A percentile compares a stretch with the other conserved stretches of the same genome.
These are phyloP conservation scores for Samia ricini DNA, from an alignment of 1,140 invertebrate genomes.

Conservation along the genomic window DNA sequence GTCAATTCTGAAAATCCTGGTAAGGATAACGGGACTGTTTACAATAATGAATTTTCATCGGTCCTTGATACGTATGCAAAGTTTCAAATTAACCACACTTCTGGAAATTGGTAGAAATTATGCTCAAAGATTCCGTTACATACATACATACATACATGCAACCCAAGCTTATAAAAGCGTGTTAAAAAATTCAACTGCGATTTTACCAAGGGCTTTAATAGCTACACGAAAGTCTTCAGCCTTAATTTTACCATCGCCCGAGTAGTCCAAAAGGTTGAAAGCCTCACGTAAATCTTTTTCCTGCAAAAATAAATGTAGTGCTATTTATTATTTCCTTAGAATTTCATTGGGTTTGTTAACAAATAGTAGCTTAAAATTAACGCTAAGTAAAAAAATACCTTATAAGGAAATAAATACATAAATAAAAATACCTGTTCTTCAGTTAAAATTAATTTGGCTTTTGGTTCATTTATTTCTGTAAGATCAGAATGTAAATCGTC, in stretches of 20 bases:
- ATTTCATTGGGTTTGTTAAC: background rate
- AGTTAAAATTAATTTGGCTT: constrained; percentile 46
- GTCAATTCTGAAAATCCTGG: too few species aligned
- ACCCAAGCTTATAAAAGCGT: background rate
- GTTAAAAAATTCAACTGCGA: background rate
- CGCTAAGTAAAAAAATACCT: background rate
- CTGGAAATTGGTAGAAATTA: too few species aligned
- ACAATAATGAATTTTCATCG: too few species aligned
- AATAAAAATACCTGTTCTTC: constrained; percentile 37
- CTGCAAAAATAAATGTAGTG: constrained; percentile 35
- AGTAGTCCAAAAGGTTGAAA: constrained; percentile 62
- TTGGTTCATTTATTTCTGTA: constrained; percentile 28
- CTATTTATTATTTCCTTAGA: too few species aligned
- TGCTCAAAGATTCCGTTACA: too few species aligned
- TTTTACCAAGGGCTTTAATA: constrained; percentile 64
- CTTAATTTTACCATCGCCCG: constrained; percentile 66
- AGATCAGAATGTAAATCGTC: constrained; percentile 19
- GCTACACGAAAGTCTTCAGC: constrained; percentile 65
- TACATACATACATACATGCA: too few species aligned
- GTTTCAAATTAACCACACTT: too few species aligned
- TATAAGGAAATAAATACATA: background rate
- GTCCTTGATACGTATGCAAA: too few species aligned
- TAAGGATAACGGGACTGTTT: too few species aligned
- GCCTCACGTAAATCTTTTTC: constrained; percentile 55
- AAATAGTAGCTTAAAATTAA: too few species aligned